Evolutionary conservation across 1,140 invertebrate species (phyloP).

Genomic region (Hyphantria cunea): DNA sequence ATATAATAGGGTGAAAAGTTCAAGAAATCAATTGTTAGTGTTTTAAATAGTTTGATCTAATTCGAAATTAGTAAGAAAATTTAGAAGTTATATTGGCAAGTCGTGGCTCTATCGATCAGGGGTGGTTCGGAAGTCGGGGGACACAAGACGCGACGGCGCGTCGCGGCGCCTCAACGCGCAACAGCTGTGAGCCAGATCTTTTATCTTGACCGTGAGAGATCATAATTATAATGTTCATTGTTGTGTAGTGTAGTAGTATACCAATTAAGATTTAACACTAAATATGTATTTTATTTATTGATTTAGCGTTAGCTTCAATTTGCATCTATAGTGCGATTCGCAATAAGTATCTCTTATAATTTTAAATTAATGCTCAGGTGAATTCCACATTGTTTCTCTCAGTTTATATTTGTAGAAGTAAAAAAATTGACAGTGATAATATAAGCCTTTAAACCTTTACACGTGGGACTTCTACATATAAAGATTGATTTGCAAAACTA

Average conservation of each 20-base stretch:
- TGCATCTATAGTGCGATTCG: too few species aligned
- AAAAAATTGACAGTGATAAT: not conserved
- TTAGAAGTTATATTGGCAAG: slow-evolving; percentile 37
- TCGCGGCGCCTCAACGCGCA: slow-evolving; percentile 51
- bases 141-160: slow-evolving; percentile 47
- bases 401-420: not conserved
- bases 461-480: not conserved
- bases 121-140: slow-evolving; percentile 54
- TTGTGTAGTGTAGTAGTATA: slow-evolving; percentile 35
- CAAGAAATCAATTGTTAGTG: slow-evolving; percentile 20
- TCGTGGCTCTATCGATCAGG: slow-evolving; percentile 57
- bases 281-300: slow-evolving; percentile 4
- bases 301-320: slow-evolving; percentile 1
- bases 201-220: slow-evolving; percentile 78
- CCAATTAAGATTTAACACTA: slow-evolving; percentile 11
- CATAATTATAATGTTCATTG: slow-evolving; percentile 46
- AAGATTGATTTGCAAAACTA: not conserved
- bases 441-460: not conserved
- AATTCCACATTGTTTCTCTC: slow-evolving; percentile 1
- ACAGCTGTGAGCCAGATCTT: slow-evolving; percentile 66
- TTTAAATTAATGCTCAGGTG: not conserved
- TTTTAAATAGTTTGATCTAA: slow-evolving; percentile 6
- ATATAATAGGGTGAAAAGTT: slow-evolving; percentile 42
- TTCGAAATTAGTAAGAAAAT: slow-evolving; percentile 13
- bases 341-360: not conserved